Base-by-base conservation (phyloP, 2,888 invertebrate species). In the Caenorhabditis sp. region DNA sequence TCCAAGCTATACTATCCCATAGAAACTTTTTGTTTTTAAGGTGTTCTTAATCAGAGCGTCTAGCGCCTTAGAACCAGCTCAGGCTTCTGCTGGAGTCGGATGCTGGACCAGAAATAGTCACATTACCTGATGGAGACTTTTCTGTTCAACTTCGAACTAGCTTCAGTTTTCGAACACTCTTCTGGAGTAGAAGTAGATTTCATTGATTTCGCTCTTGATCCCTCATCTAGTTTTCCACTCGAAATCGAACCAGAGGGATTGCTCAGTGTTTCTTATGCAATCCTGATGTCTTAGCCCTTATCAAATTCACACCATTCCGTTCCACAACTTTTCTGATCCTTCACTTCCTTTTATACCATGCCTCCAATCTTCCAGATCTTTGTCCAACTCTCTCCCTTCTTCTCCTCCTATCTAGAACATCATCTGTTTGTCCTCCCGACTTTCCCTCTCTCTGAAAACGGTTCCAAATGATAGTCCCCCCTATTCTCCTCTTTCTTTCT, bases 151-250 rank as follows among this genome's bases (percentile, higher is more conserved):
- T 68, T 59, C 56, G 75, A 66, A 22, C 16, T 72, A 59, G 79
- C 79, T 26, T 56, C 70, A 28, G n/a, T 63, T 49, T 38, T 63
- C 41, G 80, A 73, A 79, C 70, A 64, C 44, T 79, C 70, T 72
- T 70, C 70, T 79, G 79, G 68, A 69, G 76, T 54, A 66, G 68
- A 58, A 79, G n/a, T n/a, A n/a, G n/a, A n/a, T n/a, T n/a, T n/a
- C n/a, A n/a, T n/a, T n/a, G n/a, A n/a, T n/a, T n/a, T n/a, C n/a
- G n/a, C n/a, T n/a, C n/a, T n/a, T n/a, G n/a, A n/a, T n/a, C n/a
- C n/a, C n/a, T n/a, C n/a, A n/a, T n/a, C n/a, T n/a, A n/a, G n/a
- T n/a, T n/a, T n/a, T n/a, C n/a, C n/a, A n/a, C n/a, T n/a, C 82
- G 47, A 76, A 58, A 31, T 77, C 77, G 54, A 77, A 76, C 24